Evolutionary conservation across 2,113 vertebrate species (phyloP).

Genomic region (Formicarius rufipectus): DNA sequence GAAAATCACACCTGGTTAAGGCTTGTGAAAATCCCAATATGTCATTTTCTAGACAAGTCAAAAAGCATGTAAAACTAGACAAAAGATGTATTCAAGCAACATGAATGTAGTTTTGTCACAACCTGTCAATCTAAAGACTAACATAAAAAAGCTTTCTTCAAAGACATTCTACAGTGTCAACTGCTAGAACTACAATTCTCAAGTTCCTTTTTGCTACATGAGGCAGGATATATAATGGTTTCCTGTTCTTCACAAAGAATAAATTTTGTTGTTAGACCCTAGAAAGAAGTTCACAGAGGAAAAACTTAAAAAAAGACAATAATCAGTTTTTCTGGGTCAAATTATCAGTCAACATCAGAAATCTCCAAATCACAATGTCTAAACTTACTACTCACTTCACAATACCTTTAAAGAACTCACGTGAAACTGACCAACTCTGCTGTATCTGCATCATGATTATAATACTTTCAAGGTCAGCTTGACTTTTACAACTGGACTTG

Average conservation of each 20-base stretch:
- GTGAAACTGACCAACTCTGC: neutral
- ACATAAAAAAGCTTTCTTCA: slow-evolving; percentile 80
- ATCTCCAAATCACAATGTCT: accelerated
- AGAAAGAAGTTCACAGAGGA: neutral
- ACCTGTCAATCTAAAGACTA: slow-evolving; percentile 81
- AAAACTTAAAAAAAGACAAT: neutral
- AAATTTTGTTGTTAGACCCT: neutral
- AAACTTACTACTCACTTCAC: neutral
- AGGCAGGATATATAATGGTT: slow-evolving; percentile 52
- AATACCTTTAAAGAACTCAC: neutral
- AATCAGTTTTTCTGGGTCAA: neutral
- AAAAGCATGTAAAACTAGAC: slow-evolving; percentile 87
- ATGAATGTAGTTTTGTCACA: slow-evolving; percentile 83
- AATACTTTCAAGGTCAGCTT: neutral
- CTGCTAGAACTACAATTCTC: slow-evolving; percentile 80
- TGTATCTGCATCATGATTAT: accelerated
- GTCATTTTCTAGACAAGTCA: slow-evolving; percentile 85
- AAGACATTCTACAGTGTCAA: slow-evolving; percentile 82
- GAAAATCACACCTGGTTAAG: slow-evolving; percentile 86
- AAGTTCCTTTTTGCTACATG: slow-evolving; percentile 68
- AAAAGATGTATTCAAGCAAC: slow-evolving; percentile 90
- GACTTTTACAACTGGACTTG: neutral
- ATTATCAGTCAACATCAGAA: neutral
- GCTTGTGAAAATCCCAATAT: slow-evolving; percentile 92
- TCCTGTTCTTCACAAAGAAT: neutral